Evolutionary conservation across 1,140 invertebrate genomes (phyloP).

Genomic region (Tetramorium alpestre): DNA sequence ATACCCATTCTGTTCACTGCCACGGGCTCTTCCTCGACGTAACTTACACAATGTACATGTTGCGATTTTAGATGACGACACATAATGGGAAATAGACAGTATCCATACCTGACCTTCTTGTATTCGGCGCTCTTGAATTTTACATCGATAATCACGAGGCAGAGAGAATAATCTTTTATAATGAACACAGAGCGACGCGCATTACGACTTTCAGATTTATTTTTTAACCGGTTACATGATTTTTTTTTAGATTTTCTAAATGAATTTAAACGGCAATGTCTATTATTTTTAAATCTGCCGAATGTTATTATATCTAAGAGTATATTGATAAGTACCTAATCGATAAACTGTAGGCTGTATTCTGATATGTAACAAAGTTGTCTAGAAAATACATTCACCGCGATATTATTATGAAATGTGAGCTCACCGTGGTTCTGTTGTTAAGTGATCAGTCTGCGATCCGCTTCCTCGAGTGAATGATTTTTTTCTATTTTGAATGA

Average conservation of each 20-base stretch:
- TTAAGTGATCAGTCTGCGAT: slow-evolving; percentile 14
- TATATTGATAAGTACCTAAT: slow-evolving; percentile 84
- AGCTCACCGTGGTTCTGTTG: slow-evolving; percentile 42
- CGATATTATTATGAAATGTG: slow-evolving; percentile 45
- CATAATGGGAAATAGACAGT: slow-evolving; percentile 38
- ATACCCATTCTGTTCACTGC: slow-evolving; percentile 83
- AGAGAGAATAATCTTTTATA: slow-evolving; percentile 75
- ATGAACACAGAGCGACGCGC: slow-evolving; percentile 73
- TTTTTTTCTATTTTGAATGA: slow-evolving; percentile 47
- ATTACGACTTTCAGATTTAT: slow-evolving; percentile 76
- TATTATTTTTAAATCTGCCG: slow-evolving; percentile 80
- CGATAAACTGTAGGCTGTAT: slow-evolving; percentile 84
- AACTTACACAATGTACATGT: slow-evolving; percentile 73
- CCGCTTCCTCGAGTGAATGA: neutral
- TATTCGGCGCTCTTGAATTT: slow-evolving; percentile 56
- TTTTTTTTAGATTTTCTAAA: slow-evolving; percentile 82
- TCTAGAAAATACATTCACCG: slow-evolving; percentile 79
- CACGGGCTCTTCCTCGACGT: slow-evolving; percentile 81
- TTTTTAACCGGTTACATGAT: slow-evolving; percentile 78
- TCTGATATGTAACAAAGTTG: slow-evolving; percentile 85
- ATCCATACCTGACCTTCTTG: slow-evolving; percentile 56
- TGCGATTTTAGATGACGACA: slow-evolving; percentile 65
- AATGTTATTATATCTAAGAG: slow-evolving; percentile 85
- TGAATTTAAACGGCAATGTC: slow-evolving; percentile 79
- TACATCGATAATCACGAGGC: slow-evolving; percentile 68